phyloP scores from a whole-genome alignment of 2,797 vertebrate species.

The Tangara arthus region DNA sequence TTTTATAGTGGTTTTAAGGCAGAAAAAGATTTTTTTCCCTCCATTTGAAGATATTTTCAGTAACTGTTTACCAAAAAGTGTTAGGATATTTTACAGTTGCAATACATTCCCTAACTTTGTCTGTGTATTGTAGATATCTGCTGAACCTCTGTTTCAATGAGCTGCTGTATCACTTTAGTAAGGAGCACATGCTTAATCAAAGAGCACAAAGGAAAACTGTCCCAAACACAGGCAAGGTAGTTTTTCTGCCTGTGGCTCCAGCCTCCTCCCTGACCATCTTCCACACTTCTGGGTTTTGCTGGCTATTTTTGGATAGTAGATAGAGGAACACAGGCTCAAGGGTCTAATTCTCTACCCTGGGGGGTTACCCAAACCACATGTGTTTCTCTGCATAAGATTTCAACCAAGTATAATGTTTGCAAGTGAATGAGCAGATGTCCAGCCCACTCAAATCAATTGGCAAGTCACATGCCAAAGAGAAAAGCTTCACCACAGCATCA shows the following conservation, averaged over 20 bases:
- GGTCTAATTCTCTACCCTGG: neutral
- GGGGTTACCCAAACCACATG: neutral
- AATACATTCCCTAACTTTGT: neutral
- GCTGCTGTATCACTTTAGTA: neutral
- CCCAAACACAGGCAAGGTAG: neutral
- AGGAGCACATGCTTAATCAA: neutral
- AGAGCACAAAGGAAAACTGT: neutral
- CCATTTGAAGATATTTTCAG: neutral
- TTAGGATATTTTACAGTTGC: neutral
- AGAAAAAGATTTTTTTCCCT: slow-evolving; percentile 34
- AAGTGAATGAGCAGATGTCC: neutral
- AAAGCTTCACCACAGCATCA: neutral
- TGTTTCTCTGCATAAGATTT: neutral
- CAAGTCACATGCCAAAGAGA: neutral
- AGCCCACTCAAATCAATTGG: neutral
- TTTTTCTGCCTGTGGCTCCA: neutral
- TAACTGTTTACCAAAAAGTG: neutral
- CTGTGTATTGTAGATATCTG: neutral
- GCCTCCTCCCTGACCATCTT: neutral
- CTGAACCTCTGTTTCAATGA: neutral
- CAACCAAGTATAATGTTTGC: neutral
- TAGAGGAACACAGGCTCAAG: neutral
- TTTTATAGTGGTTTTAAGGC: slow-evolving; percentile 67
- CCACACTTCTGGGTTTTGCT: neutral
- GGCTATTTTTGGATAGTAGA: neutral